Evolutionary conservation across 2,113 vertebrate genomes (phyloP).

Genomic region (Alces alces): DNA sequence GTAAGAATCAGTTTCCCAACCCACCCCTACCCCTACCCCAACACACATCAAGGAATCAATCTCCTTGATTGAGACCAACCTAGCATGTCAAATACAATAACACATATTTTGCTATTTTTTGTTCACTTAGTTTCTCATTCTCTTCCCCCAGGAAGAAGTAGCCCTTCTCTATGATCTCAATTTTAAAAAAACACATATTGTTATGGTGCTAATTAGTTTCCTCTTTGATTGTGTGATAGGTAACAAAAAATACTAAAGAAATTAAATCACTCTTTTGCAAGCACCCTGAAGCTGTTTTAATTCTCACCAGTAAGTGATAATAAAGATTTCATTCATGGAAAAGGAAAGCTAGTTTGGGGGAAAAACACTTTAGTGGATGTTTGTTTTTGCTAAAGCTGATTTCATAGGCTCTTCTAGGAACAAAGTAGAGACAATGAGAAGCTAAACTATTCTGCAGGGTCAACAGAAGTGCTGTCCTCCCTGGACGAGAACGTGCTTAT

Average conservation of each 20-base stretch:
- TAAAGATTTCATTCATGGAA: neutral
- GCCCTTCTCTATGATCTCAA: neutral
- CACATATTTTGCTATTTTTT: neutral
- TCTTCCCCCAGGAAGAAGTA: neutral
- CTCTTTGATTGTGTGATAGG: neutral
- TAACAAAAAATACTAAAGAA: neutral
- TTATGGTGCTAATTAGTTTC: neutral
- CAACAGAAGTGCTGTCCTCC: neutral
- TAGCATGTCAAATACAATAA: neutral
- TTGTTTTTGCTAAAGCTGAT: neutral
- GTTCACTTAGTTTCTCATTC: neutral
- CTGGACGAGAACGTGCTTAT: neutral
- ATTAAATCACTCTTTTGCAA: neutral
- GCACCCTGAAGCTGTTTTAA: neutral
- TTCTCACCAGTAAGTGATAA: neutral
- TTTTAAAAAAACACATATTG: neutral
- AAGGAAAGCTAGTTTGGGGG: neutral
- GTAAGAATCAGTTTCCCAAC: neutral
- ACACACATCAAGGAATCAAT: neutral
- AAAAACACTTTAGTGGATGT: neutral
- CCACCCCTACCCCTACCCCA: neutral
- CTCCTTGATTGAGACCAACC: neutral
- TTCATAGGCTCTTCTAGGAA: neutral
- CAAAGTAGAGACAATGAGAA: neutral
- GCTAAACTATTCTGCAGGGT: neutral